Evolutionary conservation across 2,888 invertebrate species (phyloP).

Genomic region (Nemapogon koenigi): DNA sequence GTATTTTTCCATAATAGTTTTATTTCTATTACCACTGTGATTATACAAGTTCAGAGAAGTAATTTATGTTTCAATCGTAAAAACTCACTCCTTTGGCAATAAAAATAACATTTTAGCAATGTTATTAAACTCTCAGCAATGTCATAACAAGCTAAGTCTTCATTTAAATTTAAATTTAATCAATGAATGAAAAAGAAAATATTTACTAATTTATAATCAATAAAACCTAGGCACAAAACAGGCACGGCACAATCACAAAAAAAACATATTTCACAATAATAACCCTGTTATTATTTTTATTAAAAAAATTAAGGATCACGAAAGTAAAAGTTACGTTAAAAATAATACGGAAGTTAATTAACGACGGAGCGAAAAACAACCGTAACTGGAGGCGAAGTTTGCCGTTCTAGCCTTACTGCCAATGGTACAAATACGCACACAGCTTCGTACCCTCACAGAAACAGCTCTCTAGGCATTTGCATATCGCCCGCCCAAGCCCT

Average conservation of each 20-base stretch:
- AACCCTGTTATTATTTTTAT: no score
- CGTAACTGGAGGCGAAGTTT: constrained; percentile 66
- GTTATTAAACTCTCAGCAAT: constrained; percentile 35
- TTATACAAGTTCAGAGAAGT: no score
- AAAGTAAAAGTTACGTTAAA: constrained; percentile 57
- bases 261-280: no score
- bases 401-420: constrained; percentile 60
- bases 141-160: no score
- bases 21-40: no score
- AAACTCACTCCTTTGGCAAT: constrained; percentile 57
- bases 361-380: constrained; percentile 65
- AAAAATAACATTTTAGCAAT: constrained; percentile 58
- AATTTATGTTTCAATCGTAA: constrained; percentile 61
- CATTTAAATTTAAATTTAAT: no score
- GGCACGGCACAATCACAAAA: no score
- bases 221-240: no score
- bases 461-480: constrained; percentile 51
- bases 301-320: constrained; percentile 3
- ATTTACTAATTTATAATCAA: no score
- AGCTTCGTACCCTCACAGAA: constrained; percentile 38
- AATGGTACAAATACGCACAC: constrained; percentile 61
- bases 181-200: no score
- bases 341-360: constrained; percentile 65
- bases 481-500: constrained; percentile 65
- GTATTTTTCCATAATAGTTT: no score